Evolutionary conservation across 2,888 invertebrate genomes (phyloP), one percentile per base, ranked within the genome.

Genomic region (Argyra leucocephala): DNA sequence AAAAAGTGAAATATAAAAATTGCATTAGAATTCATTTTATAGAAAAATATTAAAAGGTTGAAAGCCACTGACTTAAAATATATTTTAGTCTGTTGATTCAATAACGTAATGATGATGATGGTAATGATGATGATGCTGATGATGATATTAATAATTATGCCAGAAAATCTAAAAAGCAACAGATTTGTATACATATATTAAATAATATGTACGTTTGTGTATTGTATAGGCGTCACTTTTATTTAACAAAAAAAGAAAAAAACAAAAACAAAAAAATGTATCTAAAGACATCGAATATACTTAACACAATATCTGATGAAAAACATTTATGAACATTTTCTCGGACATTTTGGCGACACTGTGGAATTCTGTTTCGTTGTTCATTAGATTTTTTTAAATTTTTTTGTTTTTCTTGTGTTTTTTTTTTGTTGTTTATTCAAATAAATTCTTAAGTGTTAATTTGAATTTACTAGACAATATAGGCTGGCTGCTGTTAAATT

Each of bases 281-380:
- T n/a, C n/a, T 7, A 31, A 31, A 31, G 31, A 10, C 31, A 31
- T 31, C 31, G 31, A 10, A 5, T 10, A 48, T 48, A 18, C 48
- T 18, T 48, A 31, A 48, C 48, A 31, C 12, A 15, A 48, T 12
- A 15, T 12, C 18, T 48, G 48, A 48, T 48, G 48, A 48, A 48
- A 48, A 48, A 48, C 31, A 31, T 48, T 48, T 48, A 18, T 48
- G 18, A 48, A 48, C 48, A 48, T 48, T 18, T 48, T 48, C n/a
- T 48, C 48, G 48, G 48, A 48, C 48, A 48, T 12, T 48, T 48
- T 48, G 48, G 48, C 48, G 48, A 48, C 48, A 18, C 18, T 48
- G 48, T 48, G 48, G 48, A 48, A 48, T 48, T 48, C 18, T 48
- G 48, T 48, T 48, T 48, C 12, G 48, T 48, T 48, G 48, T 48